Conservation (phyloP, 2,113 vertebrate species). For the Piaya cayana region DNA sequence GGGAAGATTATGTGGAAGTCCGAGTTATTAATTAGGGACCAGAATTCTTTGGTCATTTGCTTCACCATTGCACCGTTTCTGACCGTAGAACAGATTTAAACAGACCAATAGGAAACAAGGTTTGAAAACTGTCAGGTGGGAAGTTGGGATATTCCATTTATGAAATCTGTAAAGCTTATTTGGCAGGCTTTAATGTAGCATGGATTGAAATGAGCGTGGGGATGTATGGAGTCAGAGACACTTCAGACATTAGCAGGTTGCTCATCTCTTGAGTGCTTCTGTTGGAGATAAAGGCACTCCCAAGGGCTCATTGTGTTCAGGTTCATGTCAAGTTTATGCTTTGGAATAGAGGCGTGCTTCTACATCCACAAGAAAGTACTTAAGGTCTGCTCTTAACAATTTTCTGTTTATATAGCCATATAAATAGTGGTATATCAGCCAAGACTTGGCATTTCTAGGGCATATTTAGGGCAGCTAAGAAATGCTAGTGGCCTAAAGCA, state of each 20-base stretch:
- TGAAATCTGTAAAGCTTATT: neutral
- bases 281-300: neutral
- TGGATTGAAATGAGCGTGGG: neutral
- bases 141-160: neutral
- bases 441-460: neutral
- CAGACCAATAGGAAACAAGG: neutral
- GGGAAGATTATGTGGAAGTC: accelerated
- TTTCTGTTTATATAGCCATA: neutral
- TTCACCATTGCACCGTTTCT: neutral
- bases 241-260: neutral
- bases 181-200: neutral
- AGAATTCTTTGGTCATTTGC: accelerated
- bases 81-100: neutral
- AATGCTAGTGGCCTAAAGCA: neutral
- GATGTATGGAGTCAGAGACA: neutral
- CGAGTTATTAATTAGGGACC: neutral
- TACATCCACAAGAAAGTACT: neutral
- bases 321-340: neutral
- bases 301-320: neutral
- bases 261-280: neutral
- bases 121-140: neutral
- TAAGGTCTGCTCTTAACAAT: neutral
- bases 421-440: neutral
- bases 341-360: neutral
- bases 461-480: neutral